Evolutionary conservation across 2,797 vertebrate species (phyloP).

Genomic region (Crocodylus rhombifer): DNA sequence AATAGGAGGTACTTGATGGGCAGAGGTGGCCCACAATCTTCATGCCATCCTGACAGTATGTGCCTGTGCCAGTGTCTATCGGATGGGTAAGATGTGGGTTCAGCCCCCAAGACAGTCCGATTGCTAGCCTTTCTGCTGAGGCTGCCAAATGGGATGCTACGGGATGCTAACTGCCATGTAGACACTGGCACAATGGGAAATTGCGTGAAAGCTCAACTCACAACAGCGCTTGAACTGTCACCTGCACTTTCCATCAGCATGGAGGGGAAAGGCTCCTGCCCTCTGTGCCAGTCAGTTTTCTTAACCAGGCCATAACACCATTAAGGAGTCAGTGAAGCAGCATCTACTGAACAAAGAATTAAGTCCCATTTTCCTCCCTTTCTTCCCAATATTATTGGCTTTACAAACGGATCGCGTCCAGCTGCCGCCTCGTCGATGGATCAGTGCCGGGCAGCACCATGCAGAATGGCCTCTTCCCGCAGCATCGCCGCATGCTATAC

Average conservation of each 20-base stretch:
- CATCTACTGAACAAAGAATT: background rate
- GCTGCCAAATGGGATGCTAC: background rate
- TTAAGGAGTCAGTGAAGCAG: background rate
- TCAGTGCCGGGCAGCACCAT: background rate
- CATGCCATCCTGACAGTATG: accelerated
- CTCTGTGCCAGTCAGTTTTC: accelerated
- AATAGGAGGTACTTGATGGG: accelerated
- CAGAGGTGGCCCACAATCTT: background rate
- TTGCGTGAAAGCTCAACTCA: accelerated
- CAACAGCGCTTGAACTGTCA: background rate
- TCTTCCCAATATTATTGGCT: background rate
- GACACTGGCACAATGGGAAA: background rate
- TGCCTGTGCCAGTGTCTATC: background rate
- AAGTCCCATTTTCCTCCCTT: background rate
- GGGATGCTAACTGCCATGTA: background rate
- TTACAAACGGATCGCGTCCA: background rate
- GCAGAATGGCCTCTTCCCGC: background rate
- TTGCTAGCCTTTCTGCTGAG: background rate
- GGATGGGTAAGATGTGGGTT: background rate
- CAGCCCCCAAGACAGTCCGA: no score
- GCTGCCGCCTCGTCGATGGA: background rate
- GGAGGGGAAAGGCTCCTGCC: background rate
- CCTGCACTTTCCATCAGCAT: background rate
- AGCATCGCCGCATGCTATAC: accelerated
- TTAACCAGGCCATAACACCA: background rate